Evolutionary conservation across 2,797 vertebrate genomes (phyloP), one percentile per base, ranked within the genome.

Genomic region (Octomys mimax): DNA sequence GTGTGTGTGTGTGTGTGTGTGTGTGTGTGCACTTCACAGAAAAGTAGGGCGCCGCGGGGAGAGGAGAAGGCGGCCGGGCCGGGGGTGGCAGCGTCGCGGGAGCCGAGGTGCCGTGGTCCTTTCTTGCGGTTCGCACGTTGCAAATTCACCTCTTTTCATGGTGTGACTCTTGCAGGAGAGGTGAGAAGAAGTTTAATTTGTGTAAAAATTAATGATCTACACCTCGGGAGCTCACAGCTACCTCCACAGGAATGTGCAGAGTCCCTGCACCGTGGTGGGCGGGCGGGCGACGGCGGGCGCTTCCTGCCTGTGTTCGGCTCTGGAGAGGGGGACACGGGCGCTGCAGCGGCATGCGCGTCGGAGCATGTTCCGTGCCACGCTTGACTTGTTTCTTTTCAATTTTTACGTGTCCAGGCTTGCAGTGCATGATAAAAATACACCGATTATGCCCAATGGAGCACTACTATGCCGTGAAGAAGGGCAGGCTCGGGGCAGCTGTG

Each of bases 401-500:
- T n/a, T 36, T 36, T 36, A 70, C 5, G 10, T 6, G 0, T 36
- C 18, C 68, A 21, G 7, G n/a, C n/a, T 70, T 6, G 16, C 33
- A 9, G 33, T 21, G 3, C 18, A 19, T 21, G 2, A 6, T 2
- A 1, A 68, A n/a, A 68, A 68, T 6, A 3, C 1, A 33, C 6
- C 7, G 21, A 19, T 33, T 16, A 6, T n/a, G 9, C 6, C 1
- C 6, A 1, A 5, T 36, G 68, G 68, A 70, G 33, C 21, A 70
- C 33, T 70, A 36, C 68, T 36, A 16, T 36, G 68, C n/a, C 68
- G 9, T 36, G 33, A 70, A 70, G n/a, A 36, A 70, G 33, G 33
- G 3, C 8, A 4, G 0, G 0, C n/a, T 8, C 9, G 33, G 21
- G 33, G 19, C 66, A 18, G 7, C 6, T 9, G 6, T 70, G 19